Evolutionary conservation across 30 jellyfish, hydroid and myxozoan genomes (phyloP).

Genomic region (Phacellophora camtschatica): DNA sequence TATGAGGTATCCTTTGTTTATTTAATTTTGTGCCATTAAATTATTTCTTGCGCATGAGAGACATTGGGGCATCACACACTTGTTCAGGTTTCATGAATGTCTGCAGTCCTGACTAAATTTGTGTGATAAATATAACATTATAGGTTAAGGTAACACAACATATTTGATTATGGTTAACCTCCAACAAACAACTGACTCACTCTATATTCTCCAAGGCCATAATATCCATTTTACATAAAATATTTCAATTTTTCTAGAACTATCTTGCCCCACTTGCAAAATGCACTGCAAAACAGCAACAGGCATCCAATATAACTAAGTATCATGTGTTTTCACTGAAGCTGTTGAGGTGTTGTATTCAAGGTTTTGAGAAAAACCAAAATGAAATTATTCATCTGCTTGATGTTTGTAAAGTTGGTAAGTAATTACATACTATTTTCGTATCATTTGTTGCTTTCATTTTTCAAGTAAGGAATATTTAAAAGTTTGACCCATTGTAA

Average conservation of each 20-base stretch:
- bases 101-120: background rate
- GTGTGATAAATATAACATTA: too few relatives aligned
- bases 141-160: too few relatives aligned
- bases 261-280: constrained; percentile 35
- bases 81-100: too few relatives aligned
- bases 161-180: too few relatives aligned
- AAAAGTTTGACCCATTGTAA: too few relatives aligned
- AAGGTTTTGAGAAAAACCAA: constrained; percentile 30
- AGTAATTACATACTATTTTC: background rate
- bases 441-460: background rate
- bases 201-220: background rate
- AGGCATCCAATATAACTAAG: background rate
- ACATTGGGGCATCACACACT: too few relatives aligned
- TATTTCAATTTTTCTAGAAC: background rate
- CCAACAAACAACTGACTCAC: background rate
- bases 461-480: too few relatives aligned
- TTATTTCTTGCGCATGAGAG: too few relatives aligned
- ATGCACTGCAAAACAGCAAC: background rate
- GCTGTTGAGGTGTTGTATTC: constrained; percentile 53
- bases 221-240: background rate
- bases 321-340: constrained; percentile 50
- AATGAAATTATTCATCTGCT: constrained; percentile 7
- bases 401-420: constrained; percentile 36
- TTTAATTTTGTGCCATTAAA: too few relatives aligned
- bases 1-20: too few relatives aligned